phyloP scores from a whole-genome alignment of 2,113 vertebrate genomes.

The Coreoperca whiteheadi region DNA sequence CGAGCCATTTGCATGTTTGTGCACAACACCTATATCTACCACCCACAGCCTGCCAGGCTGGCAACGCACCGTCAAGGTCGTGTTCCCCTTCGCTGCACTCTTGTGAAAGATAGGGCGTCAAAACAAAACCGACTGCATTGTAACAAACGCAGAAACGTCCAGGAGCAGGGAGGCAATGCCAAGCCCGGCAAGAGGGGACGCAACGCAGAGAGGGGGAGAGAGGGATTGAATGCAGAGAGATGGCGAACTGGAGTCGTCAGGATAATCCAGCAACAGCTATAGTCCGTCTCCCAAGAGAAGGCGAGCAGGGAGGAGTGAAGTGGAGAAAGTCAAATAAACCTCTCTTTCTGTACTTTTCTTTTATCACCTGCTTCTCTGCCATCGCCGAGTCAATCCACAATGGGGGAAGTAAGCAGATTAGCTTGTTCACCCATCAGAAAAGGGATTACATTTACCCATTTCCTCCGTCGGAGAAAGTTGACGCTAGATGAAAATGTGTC shows the following conservation, averaged over 20 bases:
- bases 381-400: slow-evolving; percentile 68
- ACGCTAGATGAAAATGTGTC: slow-evolving; percentile 69
- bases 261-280: slow-evolving; percentile 60
- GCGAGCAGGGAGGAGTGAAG: slow-evolving; percentile 36
- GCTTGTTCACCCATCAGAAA: slow-evolving; percentile 72
- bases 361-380: slow-evolving; percentile 73
- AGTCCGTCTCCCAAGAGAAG: slow-evolving; percentile 45
- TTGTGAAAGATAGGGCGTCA: slow-evolving; percentile 57
- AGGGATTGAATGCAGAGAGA: slow-evolving; percentile 29
- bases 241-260: slow-evolving; percentile 41
- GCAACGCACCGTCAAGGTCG: slow-evolving; percentile 54
- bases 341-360: slow-evolving; percentile 59
- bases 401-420: slow-evolving; percentile 76
- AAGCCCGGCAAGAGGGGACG: slow-evolving; percentile 17
- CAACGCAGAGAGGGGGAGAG: neutral
- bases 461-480: slow-evolving; percentile 43
- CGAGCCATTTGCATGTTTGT: neutral
- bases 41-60: slow-evolving; percentile 48
- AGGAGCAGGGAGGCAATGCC: slow-evolving; percentile 48
- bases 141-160: slow-evolving; percentile 49
- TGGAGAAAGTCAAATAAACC: slow-evolving; percentile 66
- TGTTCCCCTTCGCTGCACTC: slow-evolving; percentile 53
- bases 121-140: slow-evolving; percentile 54
- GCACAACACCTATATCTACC: slow-evolving; percentile 56
- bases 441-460: slow-evolving; percentile 72